These are phyloP conservation scores for Fratercula arctica DNA, from an alignment of 2,797 vertebrate species.

Conservation along the genomic window DNA sequence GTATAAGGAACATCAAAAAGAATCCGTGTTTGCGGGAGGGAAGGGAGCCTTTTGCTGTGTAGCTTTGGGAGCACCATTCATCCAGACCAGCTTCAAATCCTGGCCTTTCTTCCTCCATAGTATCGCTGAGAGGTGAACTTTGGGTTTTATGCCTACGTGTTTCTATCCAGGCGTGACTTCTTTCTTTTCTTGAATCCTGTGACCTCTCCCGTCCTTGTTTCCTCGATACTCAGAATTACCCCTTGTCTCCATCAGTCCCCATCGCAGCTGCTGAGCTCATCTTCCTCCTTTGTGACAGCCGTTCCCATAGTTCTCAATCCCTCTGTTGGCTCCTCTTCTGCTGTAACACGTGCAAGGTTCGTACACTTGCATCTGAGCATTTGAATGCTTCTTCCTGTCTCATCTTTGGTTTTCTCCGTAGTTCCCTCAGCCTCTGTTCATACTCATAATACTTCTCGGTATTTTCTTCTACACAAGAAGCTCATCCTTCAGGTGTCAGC, in stretches of 20 bases:
- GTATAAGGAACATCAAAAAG: constrained; percentile 55
- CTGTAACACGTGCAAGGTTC: accelerated
- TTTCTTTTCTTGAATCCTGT: neutral
- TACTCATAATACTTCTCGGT: accelerated
- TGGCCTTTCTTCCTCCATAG: neutral
- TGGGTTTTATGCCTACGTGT: accelerated
- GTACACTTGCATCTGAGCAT: accelerated
- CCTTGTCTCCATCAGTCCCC: accelerated
- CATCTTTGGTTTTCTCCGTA: neutral
- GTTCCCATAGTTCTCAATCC: neutral
- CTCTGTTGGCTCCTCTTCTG: neutral
- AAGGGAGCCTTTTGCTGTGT: constrained; percentile 21
- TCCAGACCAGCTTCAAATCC: neutral
- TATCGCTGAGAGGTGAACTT: neutral
- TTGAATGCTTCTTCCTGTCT: neutral
- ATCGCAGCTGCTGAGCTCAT: neutral
- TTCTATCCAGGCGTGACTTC: neutral
- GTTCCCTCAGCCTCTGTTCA: neutral
- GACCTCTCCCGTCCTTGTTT: neutral
- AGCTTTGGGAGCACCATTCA: neutral
- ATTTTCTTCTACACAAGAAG: neutral
- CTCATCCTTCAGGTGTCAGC: neutral
- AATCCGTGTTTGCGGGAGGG: constrained; percentile 10
- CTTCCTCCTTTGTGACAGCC: neutral
- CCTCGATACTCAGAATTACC: neutral